Conservation (phyloP, 2,797 vertebrate genomes). For the Petrocephalus sullivani region DNA sequence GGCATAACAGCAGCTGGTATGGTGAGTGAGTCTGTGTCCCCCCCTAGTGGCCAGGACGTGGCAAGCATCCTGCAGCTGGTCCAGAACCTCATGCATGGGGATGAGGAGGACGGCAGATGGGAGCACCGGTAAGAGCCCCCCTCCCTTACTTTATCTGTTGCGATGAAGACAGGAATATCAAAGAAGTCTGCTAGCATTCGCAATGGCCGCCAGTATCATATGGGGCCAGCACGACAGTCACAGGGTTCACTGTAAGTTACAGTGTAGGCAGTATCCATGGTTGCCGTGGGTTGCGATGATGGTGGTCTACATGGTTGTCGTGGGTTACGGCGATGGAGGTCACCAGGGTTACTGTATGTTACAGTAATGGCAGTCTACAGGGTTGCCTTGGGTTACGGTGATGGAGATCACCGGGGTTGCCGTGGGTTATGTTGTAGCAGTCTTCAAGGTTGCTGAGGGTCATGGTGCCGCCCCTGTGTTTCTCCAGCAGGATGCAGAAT, state of each 20-base stretch:
- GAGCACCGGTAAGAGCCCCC: conserved; percentile 62
- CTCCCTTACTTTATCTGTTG: background rate
- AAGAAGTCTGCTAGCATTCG: background rate
- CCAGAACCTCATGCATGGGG: conserved; percentile 85
- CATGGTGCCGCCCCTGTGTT: background rate
- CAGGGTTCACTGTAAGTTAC: background rate
- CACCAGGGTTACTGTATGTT: background rate
- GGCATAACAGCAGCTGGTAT: background rate
- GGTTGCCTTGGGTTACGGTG: background rate
- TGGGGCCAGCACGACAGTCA: background rate
- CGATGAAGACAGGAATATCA: background rate
- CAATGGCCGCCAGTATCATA: background rate
- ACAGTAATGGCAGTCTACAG: background rate
- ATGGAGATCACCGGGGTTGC: background rate
- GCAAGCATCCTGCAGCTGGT: conserved; percentile 83
- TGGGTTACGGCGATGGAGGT: background rate
- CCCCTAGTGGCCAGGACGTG: conserved; percentile 80
- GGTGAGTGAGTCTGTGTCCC: background rate
- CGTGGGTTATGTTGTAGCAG: background rate
- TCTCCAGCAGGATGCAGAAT: conserved; percentile 72
- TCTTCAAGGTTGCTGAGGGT: background rate
- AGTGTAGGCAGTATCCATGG: background rate
- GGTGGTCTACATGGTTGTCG: background rate
- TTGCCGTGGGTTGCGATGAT: background rate
- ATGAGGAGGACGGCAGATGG: conserved; percentile 73